phyloP scores from a whole-genome alignment of 2,797 vertebrate species.

The Mionectes olivaceus region DNA sequence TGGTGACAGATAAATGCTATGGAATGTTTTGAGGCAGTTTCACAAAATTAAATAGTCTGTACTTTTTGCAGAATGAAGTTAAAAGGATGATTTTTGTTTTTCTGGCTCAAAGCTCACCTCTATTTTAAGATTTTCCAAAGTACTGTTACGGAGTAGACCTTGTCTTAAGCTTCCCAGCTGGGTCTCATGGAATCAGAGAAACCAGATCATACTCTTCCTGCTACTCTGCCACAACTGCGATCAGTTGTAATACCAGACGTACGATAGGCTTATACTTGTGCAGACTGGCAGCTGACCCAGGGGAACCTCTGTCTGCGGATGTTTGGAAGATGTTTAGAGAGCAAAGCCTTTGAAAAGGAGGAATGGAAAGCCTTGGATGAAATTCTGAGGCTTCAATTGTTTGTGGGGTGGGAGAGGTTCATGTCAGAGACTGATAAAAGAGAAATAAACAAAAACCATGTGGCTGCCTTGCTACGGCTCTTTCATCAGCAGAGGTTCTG shows the following conservation, averaged over 20 bases:
- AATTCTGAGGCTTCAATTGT: slow-evolving; percentile 32
- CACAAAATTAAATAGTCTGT: background rate
- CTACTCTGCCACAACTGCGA: background rate
- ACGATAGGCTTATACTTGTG: background rate
- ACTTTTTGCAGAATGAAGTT: background rate
- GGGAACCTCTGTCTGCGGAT: background rate
- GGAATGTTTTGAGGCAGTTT: background rate
- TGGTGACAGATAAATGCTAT: background rate
- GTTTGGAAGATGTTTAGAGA: background rate
- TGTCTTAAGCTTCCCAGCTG: background rate
- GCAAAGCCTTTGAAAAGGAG: slow-evolving; percentile 5
- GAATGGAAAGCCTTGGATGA: slow-evolving; percentile 19
- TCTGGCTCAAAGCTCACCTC: background rate
- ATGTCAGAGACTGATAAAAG: slow-evolving; percentile 34
- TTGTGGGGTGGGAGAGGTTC: slow-evolving; percentile 10
- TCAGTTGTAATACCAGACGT: background rate
- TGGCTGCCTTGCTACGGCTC: background rate
- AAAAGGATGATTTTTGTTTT: background rate
- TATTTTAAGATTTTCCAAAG: background rate
- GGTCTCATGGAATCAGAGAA: background rate
- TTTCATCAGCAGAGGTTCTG: background rate
- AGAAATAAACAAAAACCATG: slow-evolving; percentile 41
- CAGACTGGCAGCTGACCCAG: background rate
- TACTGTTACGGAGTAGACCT: background rate
- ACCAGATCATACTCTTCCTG: background rate